phyloP scores from a whole-genome alignment of 2,113 vertebrate genomes.

The Lipophrys pholis region DNA sequence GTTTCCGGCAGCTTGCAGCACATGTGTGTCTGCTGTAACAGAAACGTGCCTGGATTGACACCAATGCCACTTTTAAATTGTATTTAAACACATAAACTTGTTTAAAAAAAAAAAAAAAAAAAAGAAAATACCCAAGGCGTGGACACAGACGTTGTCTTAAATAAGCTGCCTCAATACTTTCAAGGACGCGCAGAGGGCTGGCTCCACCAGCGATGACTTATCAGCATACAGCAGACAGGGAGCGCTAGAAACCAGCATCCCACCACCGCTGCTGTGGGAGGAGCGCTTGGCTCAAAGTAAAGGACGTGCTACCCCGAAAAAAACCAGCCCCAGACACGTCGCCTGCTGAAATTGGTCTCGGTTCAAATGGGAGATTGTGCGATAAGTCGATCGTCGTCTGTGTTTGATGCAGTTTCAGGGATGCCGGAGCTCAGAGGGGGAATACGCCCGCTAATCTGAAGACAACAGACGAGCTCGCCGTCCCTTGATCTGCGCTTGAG shows the following conservation, averaged over 20 bases:
- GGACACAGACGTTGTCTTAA: neutral
- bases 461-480: constrained; percentile 46
- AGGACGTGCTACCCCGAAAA: neutral
- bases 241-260: constrained; percentile 42
- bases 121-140: too few relatives aligned
- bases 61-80: neutral
- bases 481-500: constrained; percentile 47
- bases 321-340: neutral
- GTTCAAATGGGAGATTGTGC: constrained; percentile 29
- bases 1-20: neutral
- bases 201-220: constrained; percentile 29
- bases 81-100: constrained; percentile 1
- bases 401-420: constrained; percentile 46
- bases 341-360: constrained; percentile 23
- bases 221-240: constrained; percentile 47
- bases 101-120: neutral
- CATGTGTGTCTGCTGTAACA: neutral
- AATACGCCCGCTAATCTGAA: constrained; percentile 59
- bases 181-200: constrained; percentile 46
- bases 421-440: constrained; percentile 14
- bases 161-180: constrained; percentile 1
- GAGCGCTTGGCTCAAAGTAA: constrained; percentile 14
- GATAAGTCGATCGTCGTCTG: constrained; percentile 30
- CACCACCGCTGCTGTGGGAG: constrained; percentile 20
- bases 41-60: neutral